phyloP scores from a whole-genome alignment of 2,797 vertebrate species.

The Emydoidea blandingii region DNA sequence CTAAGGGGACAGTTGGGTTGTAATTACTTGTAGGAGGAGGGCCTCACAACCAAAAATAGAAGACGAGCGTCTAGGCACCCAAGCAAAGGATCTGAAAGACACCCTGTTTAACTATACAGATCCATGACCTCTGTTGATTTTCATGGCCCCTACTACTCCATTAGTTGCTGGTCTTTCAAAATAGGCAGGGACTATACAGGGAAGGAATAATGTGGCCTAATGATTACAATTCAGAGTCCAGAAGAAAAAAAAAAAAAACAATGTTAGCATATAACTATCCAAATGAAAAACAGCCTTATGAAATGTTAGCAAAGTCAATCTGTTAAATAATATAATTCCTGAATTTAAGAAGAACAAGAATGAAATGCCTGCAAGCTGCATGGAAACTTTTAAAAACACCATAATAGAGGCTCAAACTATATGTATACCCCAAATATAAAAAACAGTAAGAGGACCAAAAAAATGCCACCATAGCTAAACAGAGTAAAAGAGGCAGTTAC shows the following conservation, averaged over 20 bases:
- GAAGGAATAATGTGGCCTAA: fast-evolving
- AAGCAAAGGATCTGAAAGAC: not conserved
- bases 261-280: not conserved
- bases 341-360: not conserved
- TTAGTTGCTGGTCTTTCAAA: fast-evolving
- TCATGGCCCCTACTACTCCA: not conserved
- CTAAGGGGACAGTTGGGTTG: fast-evolving
- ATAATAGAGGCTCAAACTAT: not conserved
- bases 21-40: not conserved
- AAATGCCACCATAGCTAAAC: not conserved
- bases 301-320: fast-evolving
- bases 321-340: not conserved
- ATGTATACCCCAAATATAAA: not conserved
- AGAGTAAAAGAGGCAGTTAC: not conserved
- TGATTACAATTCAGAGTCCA: not conserved
- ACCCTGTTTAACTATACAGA: not conserved
- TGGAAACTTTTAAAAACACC: not conserved
- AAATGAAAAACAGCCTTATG: not conserved
- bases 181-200: not conserved
- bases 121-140: not conserved
- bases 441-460: not conserved
- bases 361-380: not conserved
- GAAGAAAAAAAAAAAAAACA: fast-evolving
- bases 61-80: fast-evolving
- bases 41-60: not conserved